Evolutionary conservation across 2,888 invertebrate genomes (phyloP), one percentile per base, ranked within the genome.

Genomic region (Parnassius mnemosyne): DNA sequence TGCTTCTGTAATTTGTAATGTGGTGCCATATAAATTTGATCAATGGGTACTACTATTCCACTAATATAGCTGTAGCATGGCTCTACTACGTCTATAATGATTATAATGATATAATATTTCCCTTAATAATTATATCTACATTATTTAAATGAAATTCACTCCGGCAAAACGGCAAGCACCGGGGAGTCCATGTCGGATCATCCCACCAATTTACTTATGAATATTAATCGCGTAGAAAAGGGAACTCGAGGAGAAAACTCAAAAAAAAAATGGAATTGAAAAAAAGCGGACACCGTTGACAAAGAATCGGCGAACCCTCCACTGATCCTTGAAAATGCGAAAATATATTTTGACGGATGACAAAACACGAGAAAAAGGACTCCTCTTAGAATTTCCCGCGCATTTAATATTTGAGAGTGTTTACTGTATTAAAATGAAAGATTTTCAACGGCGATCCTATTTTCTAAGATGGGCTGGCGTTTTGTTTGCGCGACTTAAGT

Each of bases 301-400:
- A 87, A 87, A 86, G 84, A 80, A 52, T 61, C 43, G 52, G 77
- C 76, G 74, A 71, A 74, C 74, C 72, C 73, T 83, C 76, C 75
- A 78, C 72, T 78, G 82, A 77, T 80, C 77, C 81, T 76, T 74
- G 76, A 75, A 77, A 81, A 80, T 77, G 74, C 69, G 76, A 84
- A 87, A 88, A 87, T 85, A 87, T 85, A 87, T 90, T 84, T 87
- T 86, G 85, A 84, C 83, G 88, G 86, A 87, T 88, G 89, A 85
- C 85, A 80, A 78, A 81, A 87, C 84, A 83, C 71, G 66, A 68
- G 68, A 69, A 65, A 77, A 74, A 75, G 72, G 68, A 76, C 70
- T 68, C 70, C 70, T 71, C 74, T 71, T 73, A 77, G 80, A 81
- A 84, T 87, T 85, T 87, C 85, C 80, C 78, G 82, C 82, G 77